A percentile compares a stretch with the other conserved stretches of the same genome.
phyloP scores from a whole-genome alignment of 2,113 vertebrate genomes.

The Casuarius casuarius region DNA sequence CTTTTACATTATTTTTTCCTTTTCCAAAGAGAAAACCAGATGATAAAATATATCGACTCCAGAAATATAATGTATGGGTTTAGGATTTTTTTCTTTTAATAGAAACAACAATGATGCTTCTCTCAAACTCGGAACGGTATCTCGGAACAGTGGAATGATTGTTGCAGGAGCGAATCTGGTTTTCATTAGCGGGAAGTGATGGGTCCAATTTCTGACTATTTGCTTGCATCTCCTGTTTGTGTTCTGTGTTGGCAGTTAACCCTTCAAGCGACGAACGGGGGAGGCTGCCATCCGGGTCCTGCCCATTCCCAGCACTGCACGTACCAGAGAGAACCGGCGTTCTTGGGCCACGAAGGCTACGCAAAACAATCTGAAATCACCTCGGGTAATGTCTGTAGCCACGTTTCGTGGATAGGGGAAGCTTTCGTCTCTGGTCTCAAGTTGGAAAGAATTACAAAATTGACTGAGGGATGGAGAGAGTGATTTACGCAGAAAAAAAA shows the following conservation, averaged over 20 bases:
- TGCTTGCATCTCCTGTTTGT: slow-evolving; percentile 70
- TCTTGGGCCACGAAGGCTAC: accelerated
- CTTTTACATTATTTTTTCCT: background rate
- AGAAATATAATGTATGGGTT: accelerated
- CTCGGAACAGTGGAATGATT: slow-evolving; percentile 80
- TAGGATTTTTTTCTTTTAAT: background rate
- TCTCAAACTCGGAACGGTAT: slow-evolving; percentile 62
- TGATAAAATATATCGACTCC: background rate
- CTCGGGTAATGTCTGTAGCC: background rate
- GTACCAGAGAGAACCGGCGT: accelerated
- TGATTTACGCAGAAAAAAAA: background rate
- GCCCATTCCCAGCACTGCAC: background rate
- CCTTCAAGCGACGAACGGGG: background rate
- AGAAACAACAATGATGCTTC: slow-evolving; percentile 6
- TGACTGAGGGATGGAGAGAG: background rate
- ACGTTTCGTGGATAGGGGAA: background rate
- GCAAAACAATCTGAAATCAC: accelerated
- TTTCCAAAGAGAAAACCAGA: background rate
- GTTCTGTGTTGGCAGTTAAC: slow-evolving; percentile 71
- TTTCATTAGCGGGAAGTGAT: slow-evolving; percentile 82
- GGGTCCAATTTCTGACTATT: slow-evolving; percentile 77
- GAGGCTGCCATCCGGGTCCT: background rate
- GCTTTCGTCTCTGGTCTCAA: background rate
- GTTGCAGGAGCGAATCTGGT: slow-evolving; percentile 81
- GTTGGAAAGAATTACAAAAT: background rate